Conservation (phyloP, 2,797 vertebrate species). For the Typhlichthys eigenmanni region DNA sequence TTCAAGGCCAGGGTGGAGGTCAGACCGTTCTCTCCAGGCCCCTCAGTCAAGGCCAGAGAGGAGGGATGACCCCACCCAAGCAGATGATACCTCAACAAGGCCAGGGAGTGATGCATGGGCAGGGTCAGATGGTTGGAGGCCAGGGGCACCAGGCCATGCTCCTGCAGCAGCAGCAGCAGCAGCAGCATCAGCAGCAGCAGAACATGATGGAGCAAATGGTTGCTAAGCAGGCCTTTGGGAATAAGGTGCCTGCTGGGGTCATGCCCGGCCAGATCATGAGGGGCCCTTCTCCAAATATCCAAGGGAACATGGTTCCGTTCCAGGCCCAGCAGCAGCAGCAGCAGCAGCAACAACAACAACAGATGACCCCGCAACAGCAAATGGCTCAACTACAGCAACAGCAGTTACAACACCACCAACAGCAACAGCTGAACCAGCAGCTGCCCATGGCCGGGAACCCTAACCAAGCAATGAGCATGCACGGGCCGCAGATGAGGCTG, state of each 20-base stretch:
- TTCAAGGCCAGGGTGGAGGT: slow-evolving; percentile 89
- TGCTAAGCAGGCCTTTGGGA: slow-evolving; percentile 86
- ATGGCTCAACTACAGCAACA: slow-evolving; percentile 63
- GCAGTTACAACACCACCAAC: slow-evolving; percentile 78
- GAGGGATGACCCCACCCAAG: slow-evolving; percentile 97
- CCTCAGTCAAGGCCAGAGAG: slow-evolving; percentile 85
- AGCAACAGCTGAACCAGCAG: slow-evolving; percentile 74
- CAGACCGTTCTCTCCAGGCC: slow-evolving; percentile 95
- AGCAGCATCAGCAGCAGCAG: slow-evolving; percentile 81
- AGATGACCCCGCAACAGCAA: slow-evolving; percentile 51
- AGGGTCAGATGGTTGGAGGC: slow-evolving; percentile 93
- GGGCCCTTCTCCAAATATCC: slow-evolving; percentile 89
- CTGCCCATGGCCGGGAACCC: slow-evolving; percentile 86
- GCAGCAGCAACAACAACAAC: slow-evolving; percentile 47
- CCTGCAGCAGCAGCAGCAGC: slow-evolving; percentile 81
- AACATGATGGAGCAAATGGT: slow-evolving; percentile 97
- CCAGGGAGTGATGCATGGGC: slow-evolving; percentile 91
- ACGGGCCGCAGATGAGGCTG: slow-evolving; percentile 89
- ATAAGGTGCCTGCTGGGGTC: slow-evolving; percentile 86
- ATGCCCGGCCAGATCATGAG: slow-evolving; percentile 93
- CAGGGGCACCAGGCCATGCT: slow-evolving; percentile 91
- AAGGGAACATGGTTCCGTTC: slow-evolving; percentile 91
- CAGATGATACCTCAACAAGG: slow-evolving; percentile 95
- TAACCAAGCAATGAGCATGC: slow-evolving; percentile 90
- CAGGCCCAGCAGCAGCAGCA: slow-evolving; percentile 82